Percentiles rank a stretch among this genome's conserved stretches.
phyloP scores from a whole-genome alignment of 2,797 vertebrate genomes.

The Saguinus oedipus region DNA sequence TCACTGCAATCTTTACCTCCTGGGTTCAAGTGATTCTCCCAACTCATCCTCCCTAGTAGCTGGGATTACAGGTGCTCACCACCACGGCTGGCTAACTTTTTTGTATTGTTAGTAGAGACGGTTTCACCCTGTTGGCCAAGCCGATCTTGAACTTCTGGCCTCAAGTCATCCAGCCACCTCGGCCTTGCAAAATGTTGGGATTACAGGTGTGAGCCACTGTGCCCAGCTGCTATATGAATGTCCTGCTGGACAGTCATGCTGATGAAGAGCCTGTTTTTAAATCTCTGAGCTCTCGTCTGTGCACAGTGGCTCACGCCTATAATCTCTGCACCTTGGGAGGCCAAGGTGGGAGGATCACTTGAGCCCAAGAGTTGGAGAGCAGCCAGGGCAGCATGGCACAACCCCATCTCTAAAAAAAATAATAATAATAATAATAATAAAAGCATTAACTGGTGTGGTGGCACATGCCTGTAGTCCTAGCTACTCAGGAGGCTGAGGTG shows the following conservation, averaged over 20 bases:
- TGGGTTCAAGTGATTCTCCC: not conserved
- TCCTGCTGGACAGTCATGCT: not conserved
- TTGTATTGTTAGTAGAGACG: not conserved
- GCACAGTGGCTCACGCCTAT: not conserved
- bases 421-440: not conserved
- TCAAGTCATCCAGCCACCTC: not conserved
- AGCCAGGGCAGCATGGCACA: not conserved
- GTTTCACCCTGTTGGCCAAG: not conserved
- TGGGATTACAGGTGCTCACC: not conserved
- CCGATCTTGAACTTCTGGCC: not conserved
- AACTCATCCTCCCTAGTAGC: not conserved
- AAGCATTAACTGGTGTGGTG: not conserved
- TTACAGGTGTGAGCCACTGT: not conserved
- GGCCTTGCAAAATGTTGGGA: not conserved
- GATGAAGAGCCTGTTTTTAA: not conserved
- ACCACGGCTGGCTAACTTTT: not conserved
- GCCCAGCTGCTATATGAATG: not conserved
- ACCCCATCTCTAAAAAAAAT: not conserved
- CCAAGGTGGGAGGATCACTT: not conserved
- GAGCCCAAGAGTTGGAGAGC: not conserved
- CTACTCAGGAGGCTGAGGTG: not conserved
- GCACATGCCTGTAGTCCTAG: not conserved
- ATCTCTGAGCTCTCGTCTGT: not conserved
- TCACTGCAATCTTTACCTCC: not conserved
- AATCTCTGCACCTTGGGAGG: not conserved